Conservation (phyloP, 2,888 invertebrate genomes). For the Xestobium rufovillosum region DNA sequence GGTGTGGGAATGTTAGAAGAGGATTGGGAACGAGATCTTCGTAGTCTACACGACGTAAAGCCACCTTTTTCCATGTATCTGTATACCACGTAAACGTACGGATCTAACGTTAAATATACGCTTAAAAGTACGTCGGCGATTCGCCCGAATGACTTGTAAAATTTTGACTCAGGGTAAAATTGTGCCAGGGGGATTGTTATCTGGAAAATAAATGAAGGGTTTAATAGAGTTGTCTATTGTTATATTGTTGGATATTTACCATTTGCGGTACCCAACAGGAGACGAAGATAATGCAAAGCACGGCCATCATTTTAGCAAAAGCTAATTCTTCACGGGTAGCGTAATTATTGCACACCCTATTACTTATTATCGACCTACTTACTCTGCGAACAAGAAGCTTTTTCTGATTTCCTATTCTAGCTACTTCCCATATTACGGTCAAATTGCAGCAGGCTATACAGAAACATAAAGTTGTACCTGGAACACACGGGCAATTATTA, state of each 20-base stretch:
- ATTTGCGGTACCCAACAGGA: constrained; percentile 84
- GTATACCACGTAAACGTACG: constrained; percentile 73
- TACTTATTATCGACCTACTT: constrained; percentile 39
- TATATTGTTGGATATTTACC: constrained; percentile 51
- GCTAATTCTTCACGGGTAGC: constrained; percentile 75
- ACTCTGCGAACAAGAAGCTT: constrained; percentile 40
- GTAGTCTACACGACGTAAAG: constrained; percentile 24
- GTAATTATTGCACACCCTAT: constrained; percentile 35
- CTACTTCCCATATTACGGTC: constrained; percentile 70
- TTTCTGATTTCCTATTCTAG: constrained; percentile 48
- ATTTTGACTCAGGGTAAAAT: constrained; percentile 34
- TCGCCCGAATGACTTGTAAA: constrained; percentile 45
- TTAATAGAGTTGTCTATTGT: background rate
- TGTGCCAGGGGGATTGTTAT: constrained; percentile 59
- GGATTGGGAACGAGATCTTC: constrained; percentile 23
- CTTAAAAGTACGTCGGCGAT: constrained; percentile 69
- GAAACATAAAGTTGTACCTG: constrained; percentile 64
- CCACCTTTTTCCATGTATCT: constrained; percentile 45
- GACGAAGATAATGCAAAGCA: constrained; percentile 74
- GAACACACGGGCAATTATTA: constrained; percentile 20
- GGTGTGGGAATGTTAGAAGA: constrained; percentile 22
- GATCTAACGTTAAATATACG: constrained; percentile 75
- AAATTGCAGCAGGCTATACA: constrained; percentile 77
- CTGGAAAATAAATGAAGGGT: constrained; percentile 39
- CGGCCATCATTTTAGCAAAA: constrained; percentile 78